phyloP scores from a whole-genome alignment of 30 jellyfish, hydroid and myxozoan species.

The Turritopsis rubra region DNA sequence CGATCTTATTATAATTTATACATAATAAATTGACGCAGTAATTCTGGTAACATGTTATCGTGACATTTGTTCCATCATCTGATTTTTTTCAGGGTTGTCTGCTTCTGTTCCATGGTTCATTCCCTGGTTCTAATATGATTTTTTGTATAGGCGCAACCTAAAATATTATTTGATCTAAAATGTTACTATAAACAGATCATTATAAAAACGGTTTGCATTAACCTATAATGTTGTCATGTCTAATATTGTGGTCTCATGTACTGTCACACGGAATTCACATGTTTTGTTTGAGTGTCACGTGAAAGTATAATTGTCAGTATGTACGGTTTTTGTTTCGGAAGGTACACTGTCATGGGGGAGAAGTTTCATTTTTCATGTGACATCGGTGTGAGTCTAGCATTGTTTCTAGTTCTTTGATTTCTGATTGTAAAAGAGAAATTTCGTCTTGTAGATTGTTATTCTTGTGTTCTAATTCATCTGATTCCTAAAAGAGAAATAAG shows the following conservation, averaged over 20 bases:
- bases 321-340: background rate
- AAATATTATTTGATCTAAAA: background rate
- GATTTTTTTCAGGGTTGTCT: no score
- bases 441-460: slow-evolving; percentile 83
- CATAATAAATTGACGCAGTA: no score
- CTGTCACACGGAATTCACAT: background rate
- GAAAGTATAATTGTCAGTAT: background rate
- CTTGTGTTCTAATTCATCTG: slow-evolving; percentile 92
- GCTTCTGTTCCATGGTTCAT: no score
- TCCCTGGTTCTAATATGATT: background rate
- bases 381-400: slow-evolving; percentile 96
- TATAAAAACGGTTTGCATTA: background rate
- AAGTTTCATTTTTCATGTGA: slow-evolving; percentile 50
- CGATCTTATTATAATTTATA: no score
- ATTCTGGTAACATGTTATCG: no score
- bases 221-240: background rate
- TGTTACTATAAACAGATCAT: background rate
- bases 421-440: slow-evolving; percentile 79
- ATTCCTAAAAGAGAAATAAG: slow-evolving; percentile 51
- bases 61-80: no score
- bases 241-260: background rate
- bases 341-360: background rate
- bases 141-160: background rate
- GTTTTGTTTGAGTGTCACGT: background rate
- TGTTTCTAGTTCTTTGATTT: slow-evolving; percentile 89